Evolutionary conservation across 2,113 vertebrate genomes (phyloP), one percentile per base, ranked within the genome.

Genomic region (Alethe diademata): DNA sequence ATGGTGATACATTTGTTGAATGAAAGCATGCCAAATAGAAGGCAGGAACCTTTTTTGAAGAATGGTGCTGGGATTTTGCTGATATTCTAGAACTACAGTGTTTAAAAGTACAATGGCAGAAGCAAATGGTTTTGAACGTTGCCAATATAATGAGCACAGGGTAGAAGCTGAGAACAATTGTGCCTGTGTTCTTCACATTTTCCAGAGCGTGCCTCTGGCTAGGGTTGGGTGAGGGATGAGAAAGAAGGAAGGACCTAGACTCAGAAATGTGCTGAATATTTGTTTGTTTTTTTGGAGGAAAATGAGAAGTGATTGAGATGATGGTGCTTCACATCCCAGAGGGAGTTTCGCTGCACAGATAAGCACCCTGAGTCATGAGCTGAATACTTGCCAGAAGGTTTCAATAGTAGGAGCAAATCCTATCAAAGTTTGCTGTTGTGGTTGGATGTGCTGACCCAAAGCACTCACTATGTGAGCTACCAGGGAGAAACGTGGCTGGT

Each of bases 381-480:
- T 80, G 88, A 94, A 95, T 90, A 96, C 33, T 29, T 97, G 97
- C 94, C 29, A 88, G 73, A 83, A n/a, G 9, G 25, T 38, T 87
- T 96, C 95, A 60, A 64, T 73, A 73, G 81, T 25, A 80, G 45
- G 78, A 86, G 83, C 87, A 88, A 95, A 80, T 85, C 88, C 95
- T 80, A 82, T 95, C 92, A 62, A 66, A 91, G 71, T 89, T 80
- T 69, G 23, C 50, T 79, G 58, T 84, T 84, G 95, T 92, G 72
- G 91, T 61, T 90, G 75, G 84, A 86, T 25, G 4, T 90, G 95
- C 96, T 98, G 98, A 97, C 93, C 98, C 93, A 97, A 62, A 88
- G 65, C 24, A 42, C 36, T 88, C 48, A 78, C 81, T 97, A 95
- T 50, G 78, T 97, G 97, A 97, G 94, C 78, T 19, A 73, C 91